A percentile compares a stretch with the other conserved stretches of the same genome.
These are phyloP conservation scores for Leptopterna dolabrata DNA, from an alignment of 2,888 invertebrate species.

Conservation along the genomic window DNA sequence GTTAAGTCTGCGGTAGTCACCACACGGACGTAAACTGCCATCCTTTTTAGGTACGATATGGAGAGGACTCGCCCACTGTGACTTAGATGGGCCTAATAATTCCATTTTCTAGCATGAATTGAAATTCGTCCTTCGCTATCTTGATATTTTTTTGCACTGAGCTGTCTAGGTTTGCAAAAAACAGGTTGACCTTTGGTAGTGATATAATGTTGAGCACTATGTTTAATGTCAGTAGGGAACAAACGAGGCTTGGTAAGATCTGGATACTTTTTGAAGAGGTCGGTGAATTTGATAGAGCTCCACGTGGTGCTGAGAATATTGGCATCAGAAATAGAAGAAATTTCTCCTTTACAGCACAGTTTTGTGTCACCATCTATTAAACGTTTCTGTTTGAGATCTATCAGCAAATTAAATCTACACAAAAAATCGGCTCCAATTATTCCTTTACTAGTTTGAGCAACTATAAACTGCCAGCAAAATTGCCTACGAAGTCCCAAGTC, in stretches of 20 bases:
- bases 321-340: background rate
- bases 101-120: slow-evolving; percentile 64
- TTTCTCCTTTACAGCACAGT: background rate
- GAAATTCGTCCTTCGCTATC: slow-evolving; percentile 65
- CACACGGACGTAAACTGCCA: slow-evolving; percentile 65
- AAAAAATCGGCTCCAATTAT: background rate
- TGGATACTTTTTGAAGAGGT: background rate
- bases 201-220: slow-evolving; percentile 17
- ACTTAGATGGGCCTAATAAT: slow-evolving; percentile 67
- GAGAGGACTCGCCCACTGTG: background rate
- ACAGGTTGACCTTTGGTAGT: slow-evolving; percentile 62
- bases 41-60: slow-evolving; percentile 2
- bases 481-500: background rate
- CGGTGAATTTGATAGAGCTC: background rate
- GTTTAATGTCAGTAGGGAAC: slow-evolving; percentile 14
- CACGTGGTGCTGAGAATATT: background rate
- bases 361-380: background rate
- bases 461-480: background rate
- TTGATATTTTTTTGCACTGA: slow-evolving; percentile 54
- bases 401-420: background rate
- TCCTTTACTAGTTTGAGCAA: background rate
- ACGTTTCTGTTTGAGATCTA: background rate
- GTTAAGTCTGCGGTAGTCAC: slow-evolving; percentile 66
- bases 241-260: background rate
- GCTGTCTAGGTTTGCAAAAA: background rate